A percentile compares a stretch with the other conserved stretches of the same genome.
phyloP scores from a whole-genome alignment of 2,888 invertebrate genomes.

The Meiosimyza decipiens region DNA sequence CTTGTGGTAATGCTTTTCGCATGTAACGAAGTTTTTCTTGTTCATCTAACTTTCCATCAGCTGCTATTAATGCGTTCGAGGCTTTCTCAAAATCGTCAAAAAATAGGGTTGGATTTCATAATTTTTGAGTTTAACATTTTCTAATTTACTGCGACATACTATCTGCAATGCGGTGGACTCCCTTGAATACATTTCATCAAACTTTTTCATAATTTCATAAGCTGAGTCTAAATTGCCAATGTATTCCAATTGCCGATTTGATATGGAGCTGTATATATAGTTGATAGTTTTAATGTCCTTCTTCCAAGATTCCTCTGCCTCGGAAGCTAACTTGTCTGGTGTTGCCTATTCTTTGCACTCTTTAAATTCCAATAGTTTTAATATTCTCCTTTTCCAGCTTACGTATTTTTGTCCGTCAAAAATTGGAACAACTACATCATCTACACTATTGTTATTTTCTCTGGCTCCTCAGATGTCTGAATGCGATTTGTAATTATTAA shows the following conservation, averaged over 20 bases:
- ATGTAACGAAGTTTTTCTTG: too few species aligned
- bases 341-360: too few species aligned
- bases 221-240: constrained; percentile 6
- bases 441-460: too few species aligned
- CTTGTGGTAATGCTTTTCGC: neutral
- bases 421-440: too few species aligned
- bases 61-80: too few species aligned
- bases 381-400: neutral
- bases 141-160: too few species aligned
- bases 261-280: constrained; percentile 1
- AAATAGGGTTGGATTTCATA: neutral
- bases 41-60: too few species aligned
- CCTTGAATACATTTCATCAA: constrained; percentile 7
- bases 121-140: too few species aligned
- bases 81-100: constrained; percentile 6
- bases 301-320: neutral
- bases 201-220: neutral
- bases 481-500: too few species aligned
- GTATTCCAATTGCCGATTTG: neutral
- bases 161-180: constrained; percentile 7
- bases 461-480: too few species aligned
- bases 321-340: too few species aligned
- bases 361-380: too few species aligned
- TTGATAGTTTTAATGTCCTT: neutral
- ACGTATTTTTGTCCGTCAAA: neutral